Conservation (phyloP, 37 sponge, comb jelly and placozoan species). For the Mnemiopsis leidyi region DNA sequence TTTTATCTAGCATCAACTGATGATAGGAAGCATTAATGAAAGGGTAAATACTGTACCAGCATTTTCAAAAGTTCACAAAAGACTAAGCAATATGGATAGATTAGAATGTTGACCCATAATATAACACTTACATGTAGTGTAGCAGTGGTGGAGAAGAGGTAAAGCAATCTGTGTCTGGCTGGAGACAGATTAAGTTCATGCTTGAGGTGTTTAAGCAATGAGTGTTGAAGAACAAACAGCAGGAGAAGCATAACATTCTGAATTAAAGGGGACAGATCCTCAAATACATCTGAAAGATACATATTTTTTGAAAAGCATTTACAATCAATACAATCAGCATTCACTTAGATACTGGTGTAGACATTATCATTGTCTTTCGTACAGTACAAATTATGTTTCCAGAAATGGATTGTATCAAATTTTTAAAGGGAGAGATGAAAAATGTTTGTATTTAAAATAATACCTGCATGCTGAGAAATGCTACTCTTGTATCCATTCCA, state of each 20-base stretch:
- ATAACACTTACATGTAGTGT: slow-evolving; percentile 28
- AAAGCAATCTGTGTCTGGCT: slow-evolving; percentile 10
- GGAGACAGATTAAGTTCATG: background rate
- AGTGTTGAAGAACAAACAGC: background rate
- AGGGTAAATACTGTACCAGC: background rate
- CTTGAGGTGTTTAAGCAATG: slow-evolving; percentile 3
- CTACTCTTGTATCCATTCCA: background rate
- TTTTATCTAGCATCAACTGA: too few relatives aligned
- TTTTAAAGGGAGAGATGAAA: too few relatives aligned
- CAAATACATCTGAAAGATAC: background rate
- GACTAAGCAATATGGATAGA: background rate
- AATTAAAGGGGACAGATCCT: background rate
- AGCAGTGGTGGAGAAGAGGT: background rate
- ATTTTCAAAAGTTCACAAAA: background rate
- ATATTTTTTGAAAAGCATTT: too few relatives aligned
- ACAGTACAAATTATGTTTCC: too few relatives aligned
- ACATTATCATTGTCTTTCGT: too few relatives aligned
- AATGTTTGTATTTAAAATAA: too few relatives aligned
- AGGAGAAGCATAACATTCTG: slow-evolving; percentile 24
- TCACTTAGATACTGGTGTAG: too few relatives aligned
- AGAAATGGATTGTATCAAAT: too few relatives aligned
- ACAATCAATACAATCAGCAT: too few relatives aligned
- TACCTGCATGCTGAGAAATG: background rate
- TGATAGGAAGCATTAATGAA: too few relatives aligned
- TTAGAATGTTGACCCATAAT: background rate